Evolutionary conservation across 2,888 invertebrate genomes (phyloP), one percentile per base, ranked within the genome.

Genomic region (Salticus scenicus): DNA sequence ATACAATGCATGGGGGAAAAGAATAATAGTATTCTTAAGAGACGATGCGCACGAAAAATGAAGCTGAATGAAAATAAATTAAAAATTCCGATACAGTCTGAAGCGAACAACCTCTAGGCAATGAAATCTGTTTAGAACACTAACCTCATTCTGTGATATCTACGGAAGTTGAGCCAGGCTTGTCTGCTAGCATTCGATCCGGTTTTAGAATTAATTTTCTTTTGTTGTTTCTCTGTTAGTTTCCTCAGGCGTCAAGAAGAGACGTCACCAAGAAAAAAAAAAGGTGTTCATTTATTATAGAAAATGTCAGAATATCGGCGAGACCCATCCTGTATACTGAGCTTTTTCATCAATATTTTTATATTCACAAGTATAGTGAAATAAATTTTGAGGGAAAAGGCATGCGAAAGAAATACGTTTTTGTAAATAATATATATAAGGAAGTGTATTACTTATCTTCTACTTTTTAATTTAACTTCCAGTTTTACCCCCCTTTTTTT

Each of bases 141-240:
- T 57, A 57, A 57, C 57, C 57, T 24, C 57, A 24, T 57, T 57
- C 24, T 57, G n/a, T n/a, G 57, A 57, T 57, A 57, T 57, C 57
- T 20, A 24, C 57, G 57, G 57, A 57, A 57, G 57, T 57, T 4
- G 20, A 20, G 24, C 20, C 57, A 4, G 10, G 57, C 24, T 57
- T 24, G 24, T 17, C 42, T 24, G 37, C 4, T 7, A 37, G 10
- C 37, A 24, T 57, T 57, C 57, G 57, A 57, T 57, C 57, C 57
- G 57, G 20, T 57, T 57, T 24, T 24, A 57, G 57, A 57, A 57
- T 24, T 24, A 20, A 57, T 24, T 24, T 57, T 57, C 24, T 57
- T 57, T 24, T 20, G 2, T 57, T 8, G 8, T 24, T 24, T 24
- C 12, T 5, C 14, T 12, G 2, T 24, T 24, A 4, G 20, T 57